Conservation (phyloP, 2,888 invertebrate genomes). For the Luffia ferchaultella region DNA sequence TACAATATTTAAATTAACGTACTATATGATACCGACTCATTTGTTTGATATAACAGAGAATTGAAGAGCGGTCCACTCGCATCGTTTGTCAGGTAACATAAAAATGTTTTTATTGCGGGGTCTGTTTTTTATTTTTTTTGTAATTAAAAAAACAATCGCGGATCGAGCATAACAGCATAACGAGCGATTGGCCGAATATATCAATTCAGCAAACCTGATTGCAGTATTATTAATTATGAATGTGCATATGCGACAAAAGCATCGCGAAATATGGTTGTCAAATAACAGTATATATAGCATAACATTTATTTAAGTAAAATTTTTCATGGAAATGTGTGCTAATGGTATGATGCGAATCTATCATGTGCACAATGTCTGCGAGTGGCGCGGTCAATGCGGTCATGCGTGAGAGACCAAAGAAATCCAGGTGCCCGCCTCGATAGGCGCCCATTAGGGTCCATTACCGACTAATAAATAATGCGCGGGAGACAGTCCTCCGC, state of each 20-base stretch:
- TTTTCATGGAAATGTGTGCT: no score
- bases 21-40: neutral
- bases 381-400: conserved; percentile 4
- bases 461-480: conserved; percentile 63
- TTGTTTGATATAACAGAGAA: neutral
- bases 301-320: no score
- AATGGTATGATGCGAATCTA: no score
- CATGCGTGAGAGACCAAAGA: conserved; percentile 42
- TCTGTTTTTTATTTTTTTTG: conserved; percentile 43
- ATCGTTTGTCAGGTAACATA: conserved; percentile 26
- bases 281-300: no score
- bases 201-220: no score
- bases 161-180: conserved; percentile 55
- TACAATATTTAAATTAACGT: neutral
- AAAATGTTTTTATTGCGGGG: conserved; percentile 25
- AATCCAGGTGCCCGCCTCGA: conserved; percentile 58
- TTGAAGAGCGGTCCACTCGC: conserved; percentile 6
- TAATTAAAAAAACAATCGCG: conserved; percentile 57
- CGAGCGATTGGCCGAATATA: no score
- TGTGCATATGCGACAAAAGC: no score
- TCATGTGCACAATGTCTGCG: neutral
- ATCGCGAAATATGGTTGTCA: no score
- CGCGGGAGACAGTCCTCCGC: conserved; percentile 47
- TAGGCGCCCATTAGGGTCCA: conserved; percentile 61
- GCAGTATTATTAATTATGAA: no score